Evolutionary conservation across 1,140 invertebrate genomes (phyloP).

Genomic region (Helicoverpa zea): DNA sequence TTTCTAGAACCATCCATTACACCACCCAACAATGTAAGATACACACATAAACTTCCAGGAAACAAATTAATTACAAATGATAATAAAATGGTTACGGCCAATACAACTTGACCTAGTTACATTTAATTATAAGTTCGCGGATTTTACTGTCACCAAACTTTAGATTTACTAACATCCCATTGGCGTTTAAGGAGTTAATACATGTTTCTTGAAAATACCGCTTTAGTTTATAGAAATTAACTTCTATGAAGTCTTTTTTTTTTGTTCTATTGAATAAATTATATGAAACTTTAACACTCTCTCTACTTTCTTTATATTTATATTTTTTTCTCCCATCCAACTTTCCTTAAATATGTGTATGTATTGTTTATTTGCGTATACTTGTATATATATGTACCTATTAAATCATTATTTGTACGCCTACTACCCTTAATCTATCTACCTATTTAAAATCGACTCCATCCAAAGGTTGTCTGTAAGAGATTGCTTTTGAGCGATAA

Average conservation of each 20-base stretch:
- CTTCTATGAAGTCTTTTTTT: not conserved
- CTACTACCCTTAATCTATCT: no score
- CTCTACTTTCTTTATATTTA: no score
- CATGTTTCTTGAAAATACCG: not conserved
- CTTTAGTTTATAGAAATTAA: not conserved
- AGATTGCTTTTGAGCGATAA: no score
- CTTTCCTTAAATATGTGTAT: no score
- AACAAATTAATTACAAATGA: slow-evolving; percentile 13
- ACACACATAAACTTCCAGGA: not conserved
- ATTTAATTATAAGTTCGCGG: slow-evolving; percentile 38
- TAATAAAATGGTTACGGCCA: slow-evolving; percentile 12
- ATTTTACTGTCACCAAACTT: slow-evolving; percentile 11
- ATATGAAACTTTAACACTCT: no score
- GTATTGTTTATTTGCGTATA: no score
- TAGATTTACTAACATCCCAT: slow-evolving; percentile 24
- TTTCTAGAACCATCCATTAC: not conserved
- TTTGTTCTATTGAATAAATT: no score
- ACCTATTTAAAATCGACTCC: no score
- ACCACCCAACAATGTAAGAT: not conserved
- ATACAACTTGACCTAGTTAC: slow-evolving; percentile 17
- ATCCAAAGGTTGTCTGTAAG: no score
- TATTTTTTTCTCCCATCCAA: no score
- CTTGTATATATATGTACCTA: no score
- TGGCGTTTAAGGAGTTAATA: not conserved
- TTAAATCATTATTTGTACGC: no score